phyloP scores from a whole-genome alignment of 2,113 vertebrate genomes.

The Burhinus oedicnemus region DNA sequence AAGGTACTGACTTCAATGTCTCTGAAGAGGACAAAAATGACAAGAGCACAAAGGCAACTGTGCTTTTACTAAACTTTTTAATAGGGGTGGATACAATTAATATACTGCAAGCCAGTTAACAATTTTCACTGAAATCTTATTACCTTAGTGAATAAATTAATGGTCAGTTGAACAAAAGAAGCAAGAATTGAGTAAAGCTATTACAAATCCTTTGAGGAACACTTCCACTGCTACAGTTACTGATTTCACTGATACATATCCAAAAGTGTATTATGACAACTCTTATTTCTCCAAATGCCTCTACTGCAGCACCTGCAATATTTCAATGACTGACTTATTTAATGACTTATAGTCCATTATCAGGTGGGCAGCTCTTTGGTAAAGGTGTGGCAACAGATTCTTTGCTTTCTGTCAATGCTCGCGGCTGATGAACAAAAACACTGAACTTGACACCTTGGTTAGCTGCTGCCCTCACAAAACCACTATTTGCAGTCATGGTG shows the following conservation, averaged over 20 bases:
- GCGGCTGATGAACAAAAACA: constrained; percentile 93
- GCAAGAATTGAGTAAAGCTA: neutral
- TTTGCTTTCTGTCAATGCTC: constrained; percentile 94
- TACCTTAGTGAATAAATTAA: constrained; percentile 42
- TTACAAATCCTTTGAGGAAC: neutral
- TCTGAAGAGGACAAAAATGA: neutral
- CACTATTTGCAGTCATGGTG: constrained; percentile 96
- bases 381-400: constrained; percentile 87
- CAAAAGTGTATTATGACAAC: neutral
- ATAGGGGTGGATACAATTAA: constrained; percentile 5
- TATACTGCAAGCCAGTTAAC: neutral
- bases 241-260: neutral
- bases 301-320: neutral
- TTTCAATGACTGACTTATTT: neutral
- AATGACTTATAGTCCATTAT: neutral
- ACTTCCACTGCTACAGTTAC: neutral
- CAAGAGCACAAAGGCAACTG: neutral
- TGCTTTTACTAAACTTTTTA: constrained; percentile 31
- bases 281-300: neutral
- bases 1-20: neutral
- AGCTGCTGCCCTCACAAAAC: constrained; percentile 92
- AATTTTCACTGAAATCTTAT: neutral
- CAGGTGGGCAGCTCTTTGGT: constrained; percentile 54
- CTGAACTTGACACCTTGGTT: constrained; percentile 96
- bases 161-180: neutral